Percentiles rank a stretch among this genome's conserved stretches.
Conservation (phyloP, 2,113 vertebrate species). For the Thermophis baileyi region DNA sequence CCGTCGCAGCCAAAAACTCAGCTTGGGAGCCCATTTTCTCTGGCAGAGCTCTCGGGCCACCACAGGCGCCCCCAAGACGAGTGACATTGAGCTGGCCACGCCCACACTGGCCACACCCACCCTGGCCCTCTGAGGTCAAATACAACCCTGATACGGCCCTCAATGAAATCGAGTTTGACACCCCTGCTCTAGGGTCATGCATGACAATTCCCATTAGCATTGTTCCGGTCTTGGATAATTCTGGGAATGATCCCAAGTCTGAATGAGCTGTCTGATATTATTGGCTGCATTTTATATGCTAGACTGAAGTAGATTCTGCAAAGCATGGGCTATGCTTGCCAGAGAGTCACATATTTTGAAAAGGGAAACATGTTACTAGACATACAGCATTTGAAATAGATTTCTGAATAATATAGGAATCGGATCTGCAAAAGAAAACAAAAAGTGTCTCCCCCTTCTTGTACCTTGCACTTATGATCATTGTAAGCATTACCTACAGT, state of each 20-base stretch:
- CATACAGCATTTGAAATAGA: not conserved
- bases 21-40: no score
- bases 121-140: no score
- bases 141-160: no score
- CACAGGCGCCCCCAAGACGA: no score
- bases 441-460: not conserved
- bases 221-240: slow-evolving; percentile 2
- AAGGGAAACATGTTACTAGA: not conserved
- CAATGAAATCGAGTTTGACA: no score
- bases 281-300: not conserved
- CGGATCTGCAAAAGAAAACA: not conserved
- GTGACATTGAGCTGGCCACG: no score
- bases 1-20: no score
- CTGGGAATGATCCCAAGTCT: slow-evolving; percentile 21
- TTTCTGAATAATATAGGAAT: not conserved
- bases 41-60: no score
- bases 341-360: not conserved
- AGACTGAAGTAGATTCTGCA: not conserved
- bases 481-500: not conserved
- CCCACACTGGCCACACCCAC: no score
- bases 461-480: not conserved
- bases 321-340: not conserved
- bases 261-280: not conserved
- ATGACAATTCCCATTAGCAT: slow-evolving; percentile 10
- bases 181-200: not conserved